Evolutionary conservation across 2,888 invertebrate species (phyloP).

Genomic region (Drosophila sordidapex): DNA sequence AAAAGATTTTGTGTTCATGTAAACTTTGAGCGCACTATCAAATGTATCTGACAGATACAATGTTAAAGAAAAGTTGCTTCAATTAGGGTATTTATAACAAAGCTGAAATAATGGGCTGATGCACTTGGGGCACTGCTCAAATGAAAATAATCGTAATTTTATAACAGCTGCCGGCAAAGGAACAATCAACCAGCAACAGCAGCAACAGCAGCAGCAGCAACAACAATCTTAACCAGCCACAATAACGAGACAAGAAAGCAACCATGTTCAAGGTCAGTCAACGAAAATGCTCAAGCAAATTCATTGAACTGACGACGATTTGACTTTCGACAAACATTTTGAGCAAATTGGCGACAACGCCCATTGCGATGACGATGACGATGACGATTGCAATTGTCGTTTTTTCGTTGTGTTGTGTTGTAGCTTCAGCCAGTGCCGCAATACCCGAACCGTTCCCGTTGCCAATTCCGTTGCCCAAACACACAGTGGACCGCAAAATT

Average conservation of each 20-base stretch:
- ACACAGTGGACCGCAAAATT: conserved; percentile 54
- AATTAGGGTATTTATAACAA: conserved; percentile 34
- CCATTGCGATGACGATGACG: conserved; percentile 33
- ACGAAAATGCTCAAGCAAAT: conserved; percentile 54
- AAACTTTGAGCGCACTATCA: not conserved
- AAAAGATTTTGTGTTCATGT: not conserved
- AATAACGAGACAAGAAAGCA: conserved; percentile 24
- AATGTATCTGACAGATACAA: not conserved
- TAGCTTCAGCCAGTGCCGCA: not conserved
- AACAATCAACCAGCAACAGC: conserved; percentile 9
- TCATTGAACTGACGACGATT: conserved; percentile 67
- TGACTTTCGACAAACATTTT: conserved; percentile 40
- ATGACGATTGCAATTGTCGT: conserved; percentile 18
- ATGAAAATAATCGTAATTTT: conserved; percentile 51
- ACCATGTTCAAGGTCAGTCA: conserved; percentile 67
- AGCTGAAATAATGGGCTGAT: conserved; percentile 31
- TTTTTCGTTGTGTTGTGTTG: not conserved
- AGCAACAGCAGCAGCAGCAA: conserved; percentile 1
- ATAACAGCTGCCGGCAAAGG: conserved; percentile 58
- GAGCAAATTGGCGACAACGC: conserved; percentile 50
- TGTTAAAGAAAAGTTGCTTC: too few relatives aligned
- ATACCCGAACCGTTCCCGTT: conserved; percentile 32
- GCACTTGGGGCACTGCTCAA: conserved; percentile 50
- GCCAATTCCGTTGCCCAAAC: conserved; percentile 32
- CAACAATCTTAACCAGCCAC: conserved; percentile 2